Evolutionary conservation across 2,113 vertebrate genomes (phyloP).

Genomic region (mouse (Mus musculus)): DNA sequence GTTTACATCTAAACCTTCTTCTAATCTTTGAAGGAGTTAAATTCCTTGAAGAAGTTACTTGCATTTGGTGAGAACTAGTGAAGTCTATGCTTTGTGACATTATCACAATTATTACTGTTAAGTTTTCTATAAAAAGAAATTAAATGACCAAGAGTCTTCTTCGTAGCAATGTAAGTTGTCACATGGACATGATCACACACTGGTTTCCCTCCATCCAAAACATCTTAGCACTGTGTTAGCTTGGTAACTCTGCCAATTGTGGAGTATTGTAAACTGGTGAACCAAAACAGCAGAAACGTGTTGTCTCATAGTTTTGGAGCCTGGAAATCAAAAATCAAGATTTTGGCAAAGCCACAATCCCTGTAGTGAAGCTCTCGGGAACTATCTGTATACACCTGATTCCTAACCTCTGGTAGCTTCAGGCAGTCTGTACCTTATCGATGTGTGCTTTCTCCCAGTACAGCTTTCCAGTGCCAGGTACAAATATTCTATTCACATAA

Average conservation of each 20-base stretch:
- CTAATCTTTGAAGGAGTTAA: neutral
- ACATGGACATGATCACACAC: neutral
- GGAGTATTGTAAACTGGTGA: neutral
- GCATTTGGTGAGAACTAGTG: neutral
- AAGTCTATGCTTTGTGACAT: neutral
- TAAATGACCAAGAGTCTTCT: constrained; percentile 19
- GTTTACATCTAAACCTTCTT: neutral
- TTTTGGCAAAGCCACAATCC: neutral
- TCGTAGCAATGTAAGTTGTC: neutral
- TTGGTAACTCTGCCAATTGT: neutral
- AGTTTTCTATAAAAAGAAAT: neutral
- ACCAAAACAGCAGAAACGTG: neutral
- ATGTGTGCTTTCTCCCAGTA: neutral
- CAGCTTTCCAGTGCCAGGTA: neutral
- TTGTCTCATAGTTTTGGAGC: neutral
- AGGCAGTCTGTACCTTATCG: neutral
- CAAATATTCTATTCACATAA: neutral
- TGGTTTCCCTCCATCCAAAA: neutral
- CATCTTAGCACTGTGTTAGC: neutral
- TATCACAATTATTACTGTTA: neutral
- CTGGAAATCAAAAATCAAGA: neutral
- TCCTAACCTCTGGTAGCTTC: neutral
- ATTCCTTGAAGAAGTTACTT: neutral
- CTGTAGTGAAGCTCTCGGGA: neutral
- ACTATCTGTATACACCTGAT: neutral